Evolutionary conservation across 2,888 invertebrate genomes (phyloP).

Genomic region (Caenorhabditis zanzibari): DNA sequence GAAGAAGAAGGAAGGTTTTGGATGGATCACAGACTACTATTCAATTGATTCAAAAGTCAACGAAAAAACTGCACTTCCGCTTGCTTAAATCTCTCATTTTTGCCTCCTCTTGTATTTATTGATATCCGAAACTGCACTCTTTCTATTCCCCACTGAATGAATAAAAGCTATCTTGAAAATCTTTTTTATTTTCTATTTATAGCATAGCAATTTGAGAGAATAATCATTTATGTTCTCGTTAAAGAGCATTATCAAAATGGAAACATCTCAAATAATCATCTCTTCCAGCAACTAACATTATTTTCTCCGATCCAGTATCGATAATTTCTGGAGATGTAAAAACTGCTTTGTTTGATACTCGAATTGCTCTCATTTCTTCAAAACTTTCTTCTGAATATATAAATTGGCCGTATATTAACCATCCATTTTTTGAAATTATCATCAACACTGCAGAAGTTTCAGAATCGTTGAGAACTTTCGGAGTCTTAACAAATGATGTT

Average conservation of each 20-base stretch:
- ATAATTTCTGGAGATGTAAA: slow-evolving; percentile 39
- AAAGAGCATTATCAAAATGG: background rate
- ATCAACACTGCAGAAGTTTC: background rate
- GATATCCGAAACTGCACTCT: no score
- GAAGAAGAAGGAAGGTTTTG: background rate
- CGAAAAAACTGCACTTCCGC: no score
- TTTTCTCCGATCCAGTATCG: background rate
- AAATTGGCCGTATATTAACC: slow-evolving; percentile 12
- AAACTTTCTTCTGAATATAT: background rate
- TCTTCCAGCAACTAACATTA: slow-evolving; percentile 37
- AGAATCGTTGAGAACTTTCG: background rate
- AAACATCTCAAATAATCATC: slow-evolving; percentile 51
- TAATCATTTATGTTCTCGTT: background rate
- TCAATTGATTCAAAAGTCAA: no score
- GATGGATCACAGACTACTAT: background rate
- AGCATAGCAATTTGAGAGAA: no score
- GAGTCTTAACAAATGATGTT: slow-evolving; percentile 36
- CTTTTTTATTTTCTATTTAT: no score
- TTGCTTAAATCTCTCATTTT: no score
- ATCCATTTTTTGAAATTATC: slow-evolving; percentile 37
- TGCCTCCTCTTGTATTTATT: no score
- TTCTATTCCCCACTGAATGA: no score
- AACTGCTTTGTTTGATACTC: slow-evolving; percentile 30
- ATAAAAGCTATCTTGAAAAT: no score
- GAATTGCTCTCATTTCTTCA: slow-evolving; percentile 13